These are phyloP conservation scores for Corythornis vintsioides DNA, from an alignment of 2,113 vertebrate species.

Conservation along the genomic window DNA sequence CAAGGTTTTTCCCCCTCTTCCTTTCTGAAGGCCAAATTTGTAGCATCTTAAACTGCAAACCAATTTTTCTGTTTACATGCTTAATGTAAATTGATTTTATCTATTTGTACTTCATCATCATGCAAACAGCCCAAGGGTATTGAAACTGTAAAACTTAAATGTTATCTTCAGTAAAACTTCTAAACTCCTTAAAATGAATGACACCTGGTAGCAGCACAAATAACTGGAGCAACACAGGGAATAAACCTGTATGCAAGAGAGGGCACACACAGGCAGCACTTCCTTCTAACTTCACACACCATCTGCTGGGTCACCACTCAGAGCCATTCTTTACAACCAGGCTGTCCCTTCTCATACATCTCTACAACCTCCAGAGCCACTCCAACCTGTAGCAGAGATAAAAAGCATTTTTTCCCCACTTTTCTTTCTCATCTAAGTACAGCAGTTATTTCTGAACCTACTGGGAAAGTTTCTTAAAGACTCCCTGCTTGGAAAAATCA, in stretches of 20 bases:
- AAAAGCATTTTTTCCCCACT: background rate
- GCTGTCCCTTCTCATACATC: background rate
- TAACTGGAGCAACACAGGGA: background rate
- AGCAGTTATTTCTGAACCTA: background rate
- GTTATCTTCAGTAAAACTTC: background rate
- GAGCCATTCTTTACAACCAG: background rate
- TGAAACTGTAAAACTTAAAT: background rate
- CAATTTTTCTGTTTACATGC: background rate
- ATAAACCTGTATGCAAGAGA: accelerated
- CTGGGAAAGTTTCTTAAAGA: background rate
- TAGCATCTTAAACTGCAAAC: background rate
- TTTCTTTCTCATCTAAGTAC: background rate
- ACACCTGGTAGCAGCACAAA: background rate
- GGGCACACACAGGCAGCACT: background rate
- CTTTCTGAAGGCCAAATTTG: background rate
- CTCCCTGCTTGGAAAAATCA: background rate
- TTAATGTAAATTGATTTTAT: background rate
- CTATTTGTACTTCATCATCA: background rate
- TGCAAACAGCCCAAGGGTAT: background rate
- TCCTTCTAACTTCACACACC: background rate
- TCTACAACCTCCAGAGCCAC: background rate
- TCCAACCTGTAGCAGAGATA: background rate
- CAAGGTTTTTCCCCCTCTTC: accelerated
- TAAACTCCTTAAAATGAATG: background rate
- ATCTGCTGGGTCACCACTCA: background rate